Conservation (phyloP, 2,888 invertebrate species). For the Epinotia demarniana region DNA sequence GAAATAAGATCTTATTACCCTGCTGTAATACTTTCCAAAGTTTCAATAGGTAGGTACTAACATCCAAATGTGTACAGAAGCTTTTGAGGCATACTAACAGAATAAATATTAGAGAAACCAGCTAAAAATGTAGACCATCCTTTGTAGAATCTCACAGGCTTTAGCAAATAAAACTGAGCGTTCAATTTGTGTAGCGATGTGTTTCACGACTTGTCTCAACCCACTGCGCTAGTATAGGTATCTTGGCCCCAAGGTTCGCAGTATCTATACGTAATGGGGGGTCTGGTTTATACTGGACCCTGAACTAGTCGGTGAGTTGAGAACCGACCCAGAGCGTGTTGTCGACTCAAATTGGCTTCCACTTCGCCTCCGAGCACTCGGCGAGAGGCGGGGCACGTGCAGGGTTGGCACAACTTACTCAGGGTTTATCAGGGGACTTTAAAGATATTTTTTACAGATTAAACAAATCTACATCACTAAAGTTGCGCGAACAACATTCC, state of each 20-base stretch:
- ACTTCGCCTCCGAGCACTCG: constrained; percentile 69
- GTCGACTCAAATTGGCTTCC: constrained; percentile 77
- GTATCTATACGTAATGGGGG: neutral
- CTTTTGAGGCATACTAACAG: no score
- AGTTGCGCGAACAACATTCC: no score
- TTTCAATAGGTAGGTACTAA: no score
- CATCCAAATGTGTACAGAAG: no score
- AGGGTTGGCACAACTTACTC: constrained; percentile 64
- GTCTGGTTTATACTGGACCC: neutral
- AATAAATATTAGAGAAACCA: neutral
- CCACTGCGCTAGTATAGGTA: neutral
- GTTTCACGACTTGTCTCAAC: neutral
- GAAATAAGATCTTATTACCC: no score
- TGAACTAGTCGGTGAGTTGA: neutral
- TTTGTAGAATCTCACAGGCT: neutral
- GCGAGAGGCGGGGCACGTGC: constrained; percentile 70
- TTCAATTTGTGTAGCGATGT: constrained; percentile 19
- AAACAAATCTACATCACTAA: no score
- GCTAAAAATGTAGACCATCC: neutral
- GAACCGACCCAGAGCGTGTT: constrained; percentile 24
- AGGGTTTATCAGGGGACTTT: neutral
- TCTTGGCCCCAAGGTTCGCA: neutral
- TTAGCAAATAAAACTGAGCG: constrained; percentile 8
- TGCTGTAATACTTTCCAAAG: no score
- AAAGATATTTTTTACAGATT: no score